Evolutionary conservation across 2,113 vertebrate species (phyloP).

Genomic region (Melospiza melodia): DNA sequence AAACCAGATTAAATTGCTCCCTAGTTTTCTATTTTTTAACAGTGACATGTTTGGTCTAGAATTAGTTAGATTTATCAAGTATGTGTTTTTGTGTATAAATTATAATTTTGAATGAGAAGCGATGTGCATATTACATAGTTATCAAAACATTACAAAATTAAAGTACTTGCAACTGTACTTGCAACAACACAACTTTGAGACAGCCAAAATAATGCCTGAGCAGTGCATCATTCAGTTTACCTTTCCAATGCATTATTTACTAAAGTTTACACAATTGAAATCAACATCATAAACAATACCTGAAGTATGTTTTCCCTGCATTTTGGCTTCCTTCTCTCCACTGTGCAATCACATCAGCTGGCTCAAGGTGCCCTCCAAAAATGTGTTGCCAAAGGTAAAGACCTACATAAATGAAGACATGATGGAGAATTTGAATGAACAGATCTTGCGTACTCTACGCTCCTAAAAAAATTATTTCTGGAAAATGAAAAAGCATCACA

Average conservation of each 20-base stretch:
- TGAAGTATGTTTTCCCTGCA: constrained; percentile 86
- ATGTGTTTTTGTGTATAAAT: not conserved
- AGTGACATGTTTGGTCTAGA: not conserved
- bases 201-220: not conserved
- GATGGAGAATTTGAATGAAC: not conserved
- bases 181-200: not conserved
- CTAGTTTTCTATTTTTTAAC: not conserved
- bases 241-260: not conserved
- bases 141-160: not conserved
- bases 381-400: constrained; percentile 97
- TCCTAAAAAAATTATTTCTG: not conserved
- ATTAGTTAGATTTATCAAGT: not conserved
- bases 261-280: not conserved
- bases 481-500: not conserved
- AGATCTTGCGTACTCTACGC: not conserved
- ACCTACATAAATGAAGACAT: constrained; percentile 71
- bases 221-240: not conserved
- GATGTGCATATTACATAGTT: not conserved
- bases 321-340: constrained; percentile 91
- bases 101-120: not conserved
- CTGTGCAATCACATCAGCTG: constrained; percentile 84
- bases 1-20: not conserved
- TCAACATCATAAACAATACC: constrained; percentile 69
- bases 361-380: constrained; percentile 87
- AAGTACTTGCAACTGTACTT: not conserved